Evolutionary conservation across 2,888 invertebrate genomes (phyloP), one percentile per base, ranked within the genome.

Genomic region (Pinctada fucata): DNA sequence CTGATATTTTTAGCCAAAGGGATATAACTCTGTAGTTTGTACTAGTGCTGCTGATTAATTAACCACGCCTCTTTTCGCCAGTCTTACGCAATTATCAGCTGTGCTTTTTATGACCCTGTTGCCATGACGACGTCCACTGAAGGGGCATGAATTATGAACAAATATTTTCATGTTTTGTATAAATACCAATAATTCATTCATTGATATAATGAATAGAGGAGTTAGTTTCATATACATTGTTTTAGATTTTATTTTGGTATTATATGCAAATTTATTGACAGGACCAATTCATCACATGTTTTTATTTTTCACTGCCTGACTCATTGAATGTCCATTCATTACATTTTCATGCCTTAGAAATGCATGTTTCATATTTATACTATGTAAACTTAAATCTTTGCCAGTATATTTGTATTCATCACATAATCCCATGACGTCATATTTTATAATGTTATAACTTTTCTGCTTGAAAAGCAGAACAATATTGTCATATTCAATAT

Each of bases 41-140:
- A 6, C 16, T 68, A 68, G 68, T 68, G 68, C 68, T 68, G 68
- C 16, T 31, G 5, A 8, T 31, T 65, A 65, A 65, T 6, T 68
- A 68, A 58, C 58, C 58, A 31, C 13, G 58, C 58, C 58, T 58
- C 13, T 31, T 58, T 10, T 58, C 58, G 6, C 58, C 58, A 58
- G 58, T 13, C 58, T 10, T 6, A 58, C 6, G 74, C 51, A 65
- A 66, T 66, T 50, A 66, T 51, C 50, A 67, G 31, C 45, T 31
- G 45, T 67, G 16, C 10, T 45, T 49, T 65, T 45, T 76, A 51
- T 68, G 5, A 50, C 63, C 52, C 16, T 45, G 72, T 78, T 71
- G 75, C 77, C 73, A 80, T 78, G 80, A 80, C 80, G 80, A 80
- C 65, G 80, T 78, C 80, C 80, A 70, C 69, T 71, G 80, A 72